phyloP scores from a whole-genome alignment of 2,888 invertebrate genomes.

The Chouioia cunea region DNA sequence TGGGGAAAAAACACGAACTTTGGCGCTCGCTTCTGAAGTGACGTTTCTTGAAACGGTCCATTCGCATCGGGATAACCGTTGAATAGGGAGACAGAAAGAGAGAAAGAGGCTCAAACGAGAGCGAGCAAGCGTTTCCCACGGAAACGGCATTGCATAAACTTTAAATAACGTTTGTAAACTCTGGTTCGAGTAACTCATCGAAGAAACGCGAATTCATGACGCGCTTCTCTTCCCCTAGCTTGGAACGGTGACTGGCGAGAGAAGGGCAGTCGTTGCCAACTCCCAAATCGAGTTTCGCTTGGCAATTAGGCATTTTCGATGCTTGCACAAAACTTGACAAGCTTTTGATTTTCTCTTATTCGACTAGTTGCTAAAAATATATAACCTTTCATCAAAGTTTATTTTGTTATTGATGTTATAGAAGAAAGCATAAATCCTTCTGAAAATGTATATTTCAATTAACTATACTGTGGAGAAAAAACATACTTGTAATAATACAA shows the following conservation, averaged over 20 bases:
- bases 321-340: background rate
- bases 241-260: background rate
- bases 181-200: conserved; percentile 52
- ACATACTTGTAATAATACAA: too few relatives aligned
- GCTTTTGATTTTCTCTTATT: background rate
- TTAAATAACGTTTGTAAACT: conserved; percentile 61
- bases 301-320: conserved; percentile 41
- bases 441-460: too few relatives aligned
- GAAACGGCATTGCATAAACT: conserved; percentile 49
- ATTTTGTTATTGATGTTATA: too few relatives aligned
- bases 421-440: too few relatives aligned
- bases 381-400: too few relatives aligned
- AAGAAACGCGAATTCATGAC: conserved; percentile 52
- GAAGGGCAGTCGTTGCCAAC: conserved; percentile 43
- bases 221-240: conserved; percentile 25
- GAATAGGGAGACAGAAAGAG: background rate
- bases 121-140: conserved; percentile 35
- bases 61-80: conserved; percentile 1
- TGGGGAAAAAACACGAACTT: conserved; percentile 30
- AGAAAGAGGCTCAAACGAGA: conserved; percentile 11
- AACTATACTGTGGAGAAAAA: too few relatives aligned
- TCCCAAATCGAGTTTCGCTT: conserved; percentile 51
- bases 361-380: background rate
- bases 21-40: background rate
- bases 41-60: too few relatives aligned